Evolutionary conservation across 2,797 vertebrate genomes (phyloP), one percentile per base, ranked within the genome.

Genomic region (Numenius phaeopus): DNA sequence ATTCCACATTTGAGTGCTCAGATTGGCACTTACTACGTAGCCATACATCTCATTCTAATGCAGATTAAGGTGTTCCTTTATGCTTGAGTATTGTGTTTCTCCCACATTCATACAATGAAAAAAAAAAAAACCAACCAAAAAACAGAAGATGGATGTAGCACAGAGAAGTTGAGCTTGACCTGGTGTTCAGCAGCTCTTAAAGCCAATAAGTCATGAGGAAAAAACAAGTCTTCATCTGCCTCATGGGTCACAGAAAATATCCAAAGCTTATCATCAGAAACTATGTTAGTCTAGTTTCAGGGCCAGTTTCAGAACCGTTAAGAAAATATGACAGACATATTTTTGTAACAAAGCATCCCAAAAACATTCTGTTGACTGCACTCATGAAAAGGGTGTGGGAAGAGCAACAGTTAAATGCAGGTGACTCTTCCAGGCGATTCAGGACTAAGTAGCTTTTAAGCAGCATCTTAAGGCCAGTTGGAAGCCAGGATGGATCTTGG

Each of bases 1-100:
- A 87, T 94, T 96, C 95, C 83, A 87, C 46, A 81, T 96, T 65
- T 79, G 62, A 85, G 61, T 76, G 82, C 84, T 93, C 77, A 83
- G 40, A 87, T 79, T 92, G 79, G 61, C 87, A 91, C 81, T 92
- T 71, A 62, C 47, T 65, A 46, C 52, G 24, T 91, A 87, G 57
- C 47, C 8, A 9, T 82, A 83, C 75, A 67, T 94, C 47, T 85
- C 71, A 77, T 96, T 94, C 39, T 83, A 59, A 88, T 95, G 84
- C 52, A 93, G 69, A 93, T 92, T 85, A 90, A 80, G 75, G 49
- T 82, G 61, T 26, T 91, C 49, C 39, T 84, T 94, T 94, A 58
- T 70, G 59, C 44, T 80, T 59, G 26, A 85, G 61, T 89, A 75
- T 80, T 94, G 39, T 64, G 47, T 52, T 95, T 96, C 66, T 97